Evolutionary conservation across 1,140 invertebrate species (phyloP).

Genomic region (Gonioctena quinquepunctata): DNA sequence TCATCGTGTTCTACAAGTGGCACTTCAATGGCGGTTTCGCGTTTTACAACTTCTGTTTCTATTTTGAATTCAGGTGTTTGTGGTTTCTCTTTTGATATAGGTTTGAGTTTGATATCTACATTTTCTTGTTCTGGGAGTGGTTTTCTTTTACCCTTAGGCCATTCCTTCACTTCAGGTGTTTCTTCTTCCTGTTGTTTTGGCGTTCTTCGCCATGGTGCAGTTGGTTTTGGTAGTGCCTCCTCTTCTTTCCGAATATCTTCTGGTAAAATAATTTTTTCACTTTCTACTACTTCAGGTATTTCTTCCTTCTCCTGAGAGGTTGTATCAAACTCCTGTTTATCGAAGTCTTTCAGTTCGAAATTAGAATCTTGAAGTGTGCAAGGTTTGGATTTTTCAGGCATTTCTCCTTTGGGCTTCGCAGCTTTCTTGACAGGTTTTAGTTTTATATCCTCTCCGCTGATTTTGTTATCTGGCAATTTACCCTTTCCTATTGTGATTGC

Average conservation of each 20-base stretch:
- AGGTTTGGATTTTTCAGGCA: slow-evolving; percentile 43
- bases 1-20: slow-evolving; percentile 42
- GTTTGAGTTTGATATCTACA: slow-evolving; percentile 52
- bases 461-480: slow-evolving; percentile 50
- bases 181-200: slow-evolving; percentile 49
- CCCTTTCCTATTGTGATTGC: slow-evolving; percentile 51
- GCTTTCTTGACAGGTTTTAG: slow-evolving; percentile 55
- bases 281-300: slow-evolving; percentile 39
- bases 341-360: slow-evolving; percentile 38
- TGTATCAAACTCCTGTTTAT: slow-evolving; percentile 36
- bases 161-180: slow-evolving; percentile 50
- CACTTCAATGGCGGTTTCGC: slow-evolving; percentile 25
- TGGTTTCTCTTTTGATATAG: slow-evolving; percentile 47
- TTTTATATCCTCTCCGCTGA: slow-evolving; percentile 49
- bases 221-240: slow-evolving; percentile 46
- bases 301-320: slow-evolving; percentile 41
- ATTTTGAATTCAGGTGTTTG: slow-evolving; percentile 39
- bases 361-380: slow-evolving; percentile 32
- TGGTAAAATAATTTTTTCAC: slow-evolving; percentile 40
- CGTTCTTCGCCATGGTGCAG: slow-evolving; percentile 43
- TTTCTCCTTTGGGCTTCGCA: slow-evolving; percentile 46
- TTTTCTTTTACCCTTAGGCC: slow-evolving; percentile 55
- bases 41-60: slow-evolving; percentile 30
- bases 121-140: slow-evolving; percentile 52
- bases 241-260: slow-evolving; percentile 42